These are phyloP conservation scores for Erythrocebus patas DNA, from an alignment of 2,113 vertebrate genomes.

Conservation along the genomic window DNA sequence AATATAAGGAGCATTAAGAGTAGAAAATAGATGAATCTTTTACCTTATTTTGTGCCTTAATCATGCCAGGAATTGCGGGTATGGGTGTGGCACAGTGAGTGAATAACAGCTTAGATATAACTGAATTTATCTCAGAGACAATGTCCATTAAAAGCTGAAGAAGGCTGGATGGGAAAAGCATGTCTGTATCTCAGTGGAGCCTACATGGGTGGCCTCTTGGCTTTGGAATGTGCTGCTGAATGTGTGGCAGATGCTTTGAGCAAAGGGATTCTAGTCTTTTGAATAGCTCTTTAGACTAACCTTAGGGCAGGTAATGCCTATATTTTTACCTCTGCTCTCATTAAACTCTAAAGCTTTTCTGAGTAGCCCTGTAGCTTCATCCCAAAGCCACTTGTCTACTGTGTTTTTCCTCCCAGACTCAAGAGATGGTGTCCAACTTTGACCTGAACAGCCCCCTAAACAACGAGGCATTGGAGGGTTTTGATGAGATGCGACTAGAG, in stretches of 20 bases:
- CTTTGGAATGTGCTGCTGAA: background rate
- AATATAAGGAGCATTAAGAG: background rate
- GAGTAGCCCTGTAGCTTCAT: background rate
- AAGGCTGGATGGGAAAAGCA: background rate
- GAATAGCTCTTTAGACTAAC: background rate
- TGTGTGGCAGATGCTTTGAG: background rate
- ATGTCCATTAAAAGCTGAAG: background rate
- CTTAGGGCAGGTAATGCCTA: background rate
- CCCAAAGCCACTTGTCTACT: background rate
- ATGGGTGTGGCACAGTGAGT: background rate
- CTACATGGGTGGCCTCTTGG: fast-evolving
- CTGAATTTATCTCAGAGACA: background rate
- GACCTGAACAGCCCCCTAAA: constrained; percentile 86
- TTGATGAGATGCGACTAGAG: constrained; percentile 91
- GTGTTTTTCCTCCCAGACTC: constrained; percentile 79
- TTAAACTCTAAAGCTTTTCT: background rate
- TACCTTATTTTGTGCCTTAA: background rate
- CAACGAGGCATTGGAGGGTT: constrained; percentile 84
- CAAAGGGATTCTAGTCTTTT: background rate
- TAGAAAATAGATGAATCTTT: background rate
- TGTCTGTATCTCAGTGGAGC: background rate
- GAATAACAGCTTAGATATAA: background rate
- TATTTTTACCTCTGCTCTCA: background rate
- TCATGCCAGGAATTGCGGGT: background rate
- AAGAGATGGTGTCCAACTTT: constrained; percentile 86